Base-by-base conservation (phyloP, 2,113 vertebrate species). In the Promerops cafer region DNA sequence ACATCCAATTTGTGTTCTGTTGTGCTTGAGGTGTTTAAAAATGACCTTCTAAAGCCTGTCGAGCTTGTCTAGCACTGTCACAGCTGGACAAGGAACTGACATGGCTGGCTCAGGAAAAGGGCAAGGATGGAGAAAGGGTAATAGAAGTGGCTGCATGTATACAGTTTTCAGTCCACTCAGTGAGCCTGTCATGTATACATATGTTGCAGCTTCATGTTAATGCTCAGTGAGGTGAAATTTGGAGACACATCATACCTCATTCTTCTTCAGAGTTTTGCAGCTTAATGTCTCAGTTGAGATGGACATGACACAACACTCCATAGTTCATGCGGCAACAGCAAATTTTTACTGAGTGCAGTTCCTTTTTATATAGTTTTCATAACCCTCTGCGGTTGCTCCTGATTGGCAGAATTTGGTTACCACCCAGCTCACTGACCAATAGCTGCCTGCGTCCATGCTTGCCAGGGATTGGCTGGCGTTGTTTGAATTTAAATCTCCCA, bases 131-230 rank as follows among this genome's bases (percentile, higher is more conserved):
- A 3, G 19, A 40, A 66, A 50, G 44, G 6, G n/a, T n/a, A n/a
- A n/a, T n/a, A n/a, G n/a, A n/a, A n/a, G n/a, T n/a, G n/a, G 16
- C 16, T 50, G n/a, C 27, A 16, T 3, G 5, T 11, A 1, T 23
- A 23, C 11, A 17, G 11, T 40, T 81, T 68, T 47, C 45, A n/a
- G 40, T 45, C 49, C 5, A 7, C n/a, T 24, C 12, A 6, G 35
- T 54, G 39, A 84, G 7, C 18, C 50, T 80, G 35, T n/a, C 10
- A 0, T 5, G 5, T 45, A 12, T 16, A n/a, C 8, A 16, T 21
- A 5, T 65, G 50, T 31, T 53, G 26, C 31, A 13, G 27, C 61
- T 84, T 47, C 44, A n/a, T 21, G 13, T 35, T 39, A 31, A 20
- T 33, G 28, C 44, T 81, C 10, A 30, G 26, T 39, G 37, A 64